phyloP scores from a whole-genome alignment of 1,140 invertebrate genomes.

The Ephestia elutella region DNA sequence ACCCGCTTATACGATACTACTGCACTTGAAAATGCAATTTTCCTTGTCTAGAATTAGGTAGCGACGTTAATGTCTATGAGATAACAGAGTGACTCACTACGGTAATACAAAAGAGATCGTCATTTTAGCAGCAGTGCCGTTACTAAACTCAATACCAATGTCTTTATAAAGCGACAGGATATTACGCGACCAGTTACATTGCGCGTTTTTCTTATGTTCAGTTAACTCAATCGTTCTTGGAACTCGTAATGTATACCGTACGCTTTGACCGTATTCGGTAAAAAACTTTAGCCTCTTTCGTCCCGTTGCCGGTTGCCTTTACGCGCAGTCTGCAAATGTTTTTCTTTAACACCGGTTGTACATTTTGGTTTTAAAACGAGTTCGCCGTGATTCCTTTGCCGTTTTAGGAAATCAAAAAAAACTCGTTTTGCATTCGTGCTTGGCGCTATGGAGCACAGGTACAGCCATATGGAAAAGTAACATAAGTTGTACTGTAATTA shows the following conservation, averaged over 20 bases:
- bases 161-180: neutral
- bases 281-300: neutral
- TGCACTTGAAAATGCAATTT: neutral
- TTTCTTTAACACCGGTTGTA: constrained; percentile 42
- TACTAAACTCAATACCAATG: neutral
- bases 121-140: neutral
- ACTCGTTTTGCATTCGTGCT: constrained; percentile 9
- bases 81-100: neutral
- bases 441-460: constrained; percentile 50
- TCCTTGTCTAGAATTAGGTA: constrained; percentile 4
- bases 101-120: neutral
- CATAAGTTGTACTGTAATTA: constrained; percentile 5
- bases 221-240: neutral
- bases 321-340: constrained; percentile 34
- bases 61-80: neutral
- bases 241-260: neutral
- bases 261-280: neutral
- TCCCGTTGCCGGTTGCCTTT: constrained; percentile 1
- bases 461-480: constrained; percentile 17
- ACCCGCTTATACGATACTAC: neutral
- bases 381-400: constrained; percentile 16
- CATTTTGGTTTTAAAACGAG: constrained; percentile 37
- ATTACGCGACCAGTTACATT: neutral
- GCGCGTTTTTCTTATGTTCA: neutral
- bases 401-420: constrained; percentile 25